Conservation (phyloP, 2,888 invertebrate genomes). For the Cacoxenus indagator region DNA sequence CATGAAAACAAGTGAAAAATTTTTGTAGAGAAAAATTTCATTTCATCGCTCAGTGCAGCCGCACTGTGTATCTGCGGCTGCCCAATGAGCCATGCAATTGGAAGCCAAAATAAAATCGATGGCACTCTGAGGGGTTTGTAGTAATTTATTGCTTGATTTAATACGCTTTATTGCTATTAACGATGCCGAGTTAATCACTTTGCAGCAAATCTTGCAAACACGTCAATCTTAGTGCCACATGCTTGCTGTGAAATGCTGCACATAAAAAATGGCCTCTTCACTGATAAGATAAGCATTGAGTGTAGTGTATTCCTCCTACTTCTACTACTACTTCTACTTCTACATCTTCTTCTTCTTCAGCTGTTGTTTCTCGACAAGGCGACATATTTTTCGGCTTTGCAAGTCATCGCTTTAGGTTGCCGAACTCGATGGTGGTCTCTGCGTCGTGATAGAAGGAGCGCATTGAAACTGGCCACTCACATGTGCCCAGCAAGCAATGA, state of each 20-base stretch:
- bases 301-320: not conserved
- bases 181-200: not conserved
- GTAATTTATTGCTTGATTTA: not conserved
- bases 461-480: not conserved
- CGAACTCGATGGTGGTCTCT: not conserved
- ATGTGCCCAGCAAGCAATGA: not conserved
- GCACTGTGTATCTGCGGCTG: not conserved
- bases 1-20: constrained; percentile 24
- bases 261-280: not conserved
- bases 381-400: not conserved
- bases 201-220: not conserved
- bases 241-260: not conserved
- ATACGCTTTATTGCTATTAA: not conserved
- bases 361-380: no score
- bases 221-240: not conserved
- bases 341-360: no score
- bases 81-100: constrained; percentile 27
- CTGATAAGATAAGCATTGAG: constrained; percentile 10
- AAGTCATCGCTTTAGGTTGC: not conserved
- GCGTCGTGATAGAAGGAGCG: no score
- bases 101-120: constrained; percentile 19
- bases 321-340: not conserved
- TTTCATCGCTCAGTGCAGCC: no score
- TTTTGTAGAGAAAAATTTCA: constrained; percentile 17
- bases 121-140: not conserved